A percentile compares a stretch with the other conserved stretches of the same genome.
These are phyloP conservation scores for Cheilosia impressa DNA, from an alignment of 2,888 invertebrate species.

Conservation along the genomic window DNA sequence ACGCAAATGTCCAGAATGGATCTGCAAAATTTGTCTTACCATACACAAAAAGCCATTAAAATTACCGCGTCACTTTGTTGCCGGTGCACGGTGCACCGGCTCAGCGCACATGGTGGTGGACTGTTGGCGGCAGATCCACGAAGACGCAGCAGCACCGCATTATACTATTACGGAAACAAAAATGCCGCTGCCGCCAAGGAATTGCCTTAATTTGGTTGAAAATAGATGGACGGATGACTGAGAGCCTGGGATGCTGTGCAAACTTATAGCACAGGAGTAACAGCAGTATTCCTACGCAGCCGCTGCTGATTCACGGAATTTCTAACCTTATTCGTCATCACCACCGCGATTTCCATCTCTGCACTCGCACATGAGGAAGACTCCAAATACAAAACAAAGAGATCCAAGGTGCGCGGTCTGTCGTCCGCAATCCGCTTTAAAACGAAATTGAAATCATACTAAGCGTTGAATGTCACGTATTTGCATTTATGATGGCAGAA, in stretches of 20 bases:
- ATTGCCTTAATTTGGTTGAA: conserved; percentile 72
- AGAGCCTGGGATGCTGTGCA: conserved; percentile 51
- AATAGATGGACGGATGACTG: conserved; percentile 69
- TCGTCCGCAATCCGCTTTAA: conserved; percentile 47
- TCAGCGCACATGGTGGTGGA: neutral
- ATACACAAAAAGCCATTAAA: conserved; percentile 60
- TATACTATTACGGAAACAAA: conserved; percentile 54
- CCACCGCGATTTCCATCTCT: conserved; percentile 49
- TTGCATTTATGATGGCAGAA: conserved; percentile 75
- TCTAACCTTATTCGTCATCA: conserved; percentile 73
- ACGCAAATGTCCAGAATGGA: conserved; percentile 59
- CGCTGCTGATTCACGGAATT: conserved; percentile 68
- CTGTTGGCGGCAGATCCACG: neutral
- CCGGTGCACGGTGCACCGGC: neutral
- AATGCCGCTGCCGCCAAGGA: conserved; percentile 63
- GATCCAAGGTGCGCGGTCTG: conserved; percentile 30
- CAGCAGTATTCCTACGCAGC: conserved; percentile 32
- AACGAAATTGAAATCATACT: conserved; percentile 74
- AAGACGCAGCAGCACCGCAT: conserved; percentile 21
- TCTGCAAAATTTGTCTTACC: conserved; percentile 50
- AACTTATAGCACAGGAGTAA: conserved; percentile 55
- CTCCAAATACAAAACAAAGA: conserved; percentile 32
- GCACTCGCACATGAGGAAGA: conserved; percentile 45
- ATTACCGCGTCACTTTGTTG: conserved; percentile 39
- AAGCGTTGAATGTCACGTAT: conserved; percentile 75